Evolutionary conservation across 2,113 vertebrate species (phyloP), one percentile per base, ranked within the genome.

Genomic region (Thomomys bottae): DNA sequence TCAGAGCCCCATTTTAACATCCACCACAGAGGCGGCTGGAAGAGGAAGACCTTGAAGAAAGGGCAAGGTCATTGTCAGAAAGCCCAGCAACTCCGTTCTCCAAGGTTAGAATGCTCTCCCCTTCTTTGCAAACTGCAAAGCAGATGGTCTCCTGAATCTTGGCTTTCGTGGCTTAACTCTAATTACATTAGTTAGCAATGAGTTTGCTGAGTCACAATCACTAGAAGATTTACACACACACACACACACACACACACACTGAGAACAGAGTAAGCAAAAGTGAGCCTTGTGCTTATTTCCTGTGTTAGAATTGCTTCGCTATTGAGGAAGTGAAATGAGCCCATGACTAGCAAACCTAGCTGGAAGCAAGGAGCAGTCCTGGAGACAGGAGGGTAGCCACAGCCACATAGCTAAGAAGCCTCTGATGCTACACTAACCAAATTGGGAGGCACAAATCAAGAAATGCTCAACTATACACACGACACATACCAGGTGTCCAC

Each of bases 121-220:
- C 72, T 73, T 89, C 40, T 93, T 90, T 94, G 64, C 84, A 78
- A 92, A 93, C 77, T 89, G 73, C 67, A 89, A 70, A 91, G 73
- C 93, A 95, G 91, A 94, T 95, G 94, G 91, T 88, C 85, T 87
- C 80, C 83, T 42, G 73, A 92, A 89, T 94, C 94, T 95, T 89
- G 85, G 93, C 91, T 88, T 94, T 84, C 2, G 0, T 88, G 91
- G 87, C 90, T 92, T 88, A 91, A 82, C 91, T 94, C 95, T 96
- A 95, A 96, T 95, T 94, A 94, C 89, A 89, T 93, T 96, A 94
- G 91, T 95, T 95, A 95, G 78, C 87, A 92, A 92, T 72, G 87
- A 94, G 71, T 85, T 82, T 6, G 17, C 78, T 94, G 93, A 96
- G 94, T 92, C 91, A 94, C 61, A 94, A 94, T 79, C 75, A 72